Conservation (phyloP, 2,113 vertebrate genomes). For the Micronycteris hirsuta region DNA sequence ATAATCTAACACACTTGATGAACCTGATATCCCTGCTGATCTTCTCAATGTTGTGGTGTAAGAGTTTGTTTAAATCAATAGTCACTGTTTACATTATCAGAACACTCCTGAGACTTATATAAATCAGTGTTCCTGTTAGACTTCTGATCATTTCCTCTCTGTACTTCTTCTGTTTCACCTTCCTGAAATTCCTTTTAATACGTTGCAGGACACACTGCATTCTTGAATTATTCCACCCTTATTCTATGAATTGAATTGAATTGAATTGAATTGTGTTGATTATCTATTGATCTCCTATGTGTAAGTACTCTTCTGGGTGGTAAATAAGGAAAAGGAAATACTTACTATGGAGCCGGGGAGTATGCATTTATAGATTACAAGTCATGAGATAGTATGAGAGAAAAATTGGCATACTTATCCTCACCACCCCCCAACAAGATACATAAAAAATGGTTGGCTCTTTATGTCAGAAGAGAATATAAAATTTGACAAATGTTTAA, state of each 20-base stretch:
- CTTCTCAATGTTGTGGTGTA: neutral
- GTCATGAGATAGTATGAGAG: neutral
- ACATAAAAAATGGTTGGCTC: neutral
- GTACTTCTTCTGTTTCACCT: neutral
- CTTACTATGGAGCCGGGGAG: neutral
- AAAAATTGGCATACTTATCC: neutral
- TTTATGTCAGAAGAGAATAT: neutral
- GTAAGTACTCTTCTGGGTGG: neutral
- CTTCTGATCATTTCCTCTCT: neutral
- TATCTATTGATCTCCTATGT: neutral
- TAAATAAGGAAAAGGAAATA: neutral
- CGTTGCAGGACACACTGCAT: neutral
- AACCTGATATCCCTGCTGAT: neutral
- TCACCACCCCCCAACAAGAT: neutral
- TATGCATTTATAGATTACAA: neutral
- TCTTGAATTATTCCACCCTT: neutral
- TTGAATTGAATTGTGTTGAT: neutral
- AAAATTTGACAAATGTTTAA: neutral
- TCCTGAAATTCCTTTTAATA: neutral
- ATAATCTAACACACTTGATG: neutral
- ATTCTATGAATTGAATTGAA: neutral
- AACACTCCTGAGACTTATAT: neutral
- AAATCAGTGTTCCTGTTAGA: neutral
- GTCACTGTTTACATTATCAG: neutral
- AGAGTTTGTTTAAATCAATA: neutral